phyloP scores from a whole-genome alignment of 23 tunicate species.

The Phallusia fumigata region DNA sequence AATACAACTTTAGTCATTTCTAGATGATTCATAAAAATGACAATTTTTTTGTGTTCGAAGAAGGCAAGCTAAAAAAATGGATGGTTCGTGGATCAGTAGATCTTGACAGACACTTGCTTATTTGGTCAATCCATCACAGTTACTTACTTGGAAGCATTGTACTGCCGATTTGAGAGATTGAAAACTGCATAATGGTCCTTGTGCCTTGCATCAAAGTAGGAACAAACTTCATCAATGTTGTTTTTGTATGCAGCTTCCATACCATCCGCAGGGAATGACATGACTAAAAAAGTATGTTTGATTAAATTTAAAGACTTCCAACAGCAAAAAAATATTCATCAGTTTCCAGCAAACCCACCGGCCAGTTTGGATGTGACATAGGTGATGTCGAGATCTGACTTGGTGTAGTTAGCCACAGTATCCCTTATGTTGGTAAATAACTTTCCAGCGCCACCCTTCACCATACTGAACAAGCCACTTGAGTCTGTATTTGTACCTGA shows the following conservation, averaged over 20 bases:
- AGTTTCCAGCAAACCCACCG: constrained; percentile 30
- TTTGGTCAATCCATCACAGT: not conserved
- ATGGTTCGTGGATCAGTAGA: too few relatives aligned
- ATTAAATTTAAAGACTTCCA: not conserved
- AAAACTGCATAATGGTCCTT: constrained; percentile 70
- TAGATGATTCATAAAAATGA: too few relatives aligned
- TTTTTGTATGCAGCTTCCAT: constrained; percentile 82
- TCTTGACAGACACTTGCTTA: not conserved
- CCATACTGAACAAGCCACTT: constrained; percentile 72
- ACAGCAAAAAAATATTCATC: too few relatives aligned
- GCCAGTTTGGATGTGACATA: constrained; percentile 82
- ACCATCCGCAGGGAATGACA: constrained; percentile 95
- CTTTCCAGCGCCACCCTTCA: constrained; percentile 89
- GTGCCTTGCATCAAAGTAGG: constrained; percentile 64
- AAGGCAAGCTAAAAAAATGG: too few relatives aligned
- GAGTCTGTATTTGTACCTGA: constrained; percentile 12
- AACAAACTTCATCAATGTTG: constrained; percentile 76
- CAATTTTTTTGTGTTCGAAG: too few relatives aligned
- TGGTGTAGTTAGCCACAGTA: constrained; percentile 85
- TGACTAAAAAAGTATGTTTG: constrained; percentile 35
- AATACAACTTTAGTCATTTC: too few relatives aligned
- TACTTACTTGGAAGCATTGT: constrained; percentile 65
- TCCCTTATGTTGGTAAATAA: constrained; percentile 86
- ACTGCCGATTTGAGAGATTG: constrained; percentile 70
- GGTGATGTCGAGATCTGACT: constrained; percentile 83